Conservation (phyloP, 53 echinoderm and acorn worm species). For the Astropecten irregularis region DNA sequence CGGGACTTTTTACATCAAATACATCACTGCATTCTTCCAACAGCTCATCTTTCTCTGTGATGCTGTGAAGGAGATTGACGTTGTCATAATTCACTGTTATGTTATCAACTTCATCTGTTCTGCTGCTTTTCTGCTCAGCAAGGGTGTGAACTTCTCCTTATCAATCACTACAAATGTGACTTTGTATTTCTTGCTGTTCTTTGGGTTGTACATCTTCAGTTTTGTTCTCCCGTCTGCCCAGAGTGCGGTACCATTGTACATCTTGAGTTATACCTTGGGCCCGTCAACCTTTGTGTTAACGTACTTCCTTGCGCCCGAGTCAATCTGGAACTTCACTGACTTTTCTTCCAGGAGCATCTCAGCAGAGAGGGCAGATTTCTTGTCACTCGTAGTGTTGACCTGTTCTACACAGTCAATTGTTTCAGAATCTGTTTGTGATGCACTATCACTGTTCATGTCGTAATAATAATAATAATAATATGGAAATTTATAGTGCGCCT, state of each 20-base stretch:
- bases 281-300: not conserved
- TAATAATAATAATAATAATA: too few species aligned
- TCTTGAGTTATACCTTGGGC: not conserved
- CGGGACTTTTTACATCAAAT: conserved; percentile 9
- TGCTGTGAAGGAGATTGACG: conserved; percentile 32
- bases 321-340: conserved; percentile 26
- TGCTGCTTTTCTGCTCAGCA: conserved; percentile 30
- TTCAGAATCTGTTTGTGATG: too few species aligned
- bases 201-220: conserved; percentile 7
- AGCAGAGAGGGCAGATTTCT: too few species aligned
- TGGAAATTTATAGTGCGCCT: too few species aligned
- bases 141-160: conserved; percentile 13
- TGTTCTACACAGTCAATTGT: too few species aligned
- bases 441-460: too few species aligned
- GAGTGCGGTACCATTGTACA: not conserved
- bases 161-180: conserved; percentile 1
- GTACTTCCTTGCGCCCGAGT: conserved; percentile 34
- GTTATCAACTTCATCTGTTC: conserved; percentile 50
- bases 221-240: not conserved
- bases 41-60: not conserved
- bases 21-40: not conserved
- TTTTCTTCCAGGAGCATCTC: conserved; percentile 10
- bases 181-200: conserved; percentile 11
- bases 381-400: too few species aligned
- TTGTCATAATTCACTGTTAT: conserved; percentile 61